phyloP scores from a whole-genome alignment of 2,113 vertebrate species.

The Dipodomys merriami region DNA sequence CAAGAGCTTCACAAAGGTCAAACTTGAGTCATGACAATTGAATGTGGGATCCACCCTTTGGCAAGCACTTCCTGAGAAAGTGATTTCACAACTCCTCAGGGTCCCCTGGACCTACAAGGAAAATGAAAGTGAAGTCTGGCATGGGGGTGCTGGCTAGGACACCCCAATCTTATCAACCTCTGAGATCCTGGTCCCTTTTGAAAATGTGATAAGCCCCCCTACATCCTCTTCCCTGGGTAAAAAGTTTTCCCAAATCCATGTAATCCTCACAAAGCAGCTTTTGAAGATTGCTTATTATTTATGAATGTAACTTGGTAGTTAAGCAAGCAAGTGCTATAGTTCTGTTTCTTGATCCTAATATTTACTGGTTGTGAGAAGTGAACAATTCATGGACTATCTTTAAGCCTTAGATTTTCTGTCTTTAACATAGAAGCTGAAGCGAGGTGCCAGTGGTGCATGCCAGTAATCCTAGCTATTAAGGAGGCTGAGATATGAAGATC shows the following conservation, averaged over 20 bases:
- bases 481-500: too few species aligned
- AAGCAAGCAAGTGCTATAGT: not conserved
- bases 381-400: not conserved
- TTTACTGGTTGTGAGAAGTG: not conserved
- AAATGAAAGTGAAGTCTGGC: too few species aligned
- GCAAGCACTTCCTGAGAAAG: conserved; percentile 12
- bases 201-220: not conserved
- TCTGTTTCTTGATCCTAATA: conserved; percentile 1
- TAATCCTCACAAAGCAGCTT: not conserved
- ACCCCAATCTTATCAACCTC: not conserved
- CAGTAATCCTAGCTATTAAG: too few species aligned
- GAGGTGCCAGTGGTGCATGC: too few species aligned
- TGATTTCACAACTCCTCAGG: not conserved
- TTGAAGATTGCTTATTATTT: conserved; percentile 7
- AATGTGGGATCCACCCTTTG: not conserved
- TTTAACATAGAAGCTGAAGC: conserved; percentile 31
- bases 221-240: not conserved
- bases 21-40: not conserved
- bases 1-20: not conserved
- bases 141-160: too few species aligned
- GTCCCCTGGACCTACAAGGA: not conserved
- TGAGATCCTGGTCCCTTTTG: not conserved
- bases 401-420: not conserved
- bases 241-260: not conserved
- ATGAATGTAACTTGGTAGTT: conserved; percentile 9